Evolutionary conservation across 1,140 invertebrate species (phyloP), one percentile per base, ranked within the genome.

Genomic region (Formica exsecta): DNA sequence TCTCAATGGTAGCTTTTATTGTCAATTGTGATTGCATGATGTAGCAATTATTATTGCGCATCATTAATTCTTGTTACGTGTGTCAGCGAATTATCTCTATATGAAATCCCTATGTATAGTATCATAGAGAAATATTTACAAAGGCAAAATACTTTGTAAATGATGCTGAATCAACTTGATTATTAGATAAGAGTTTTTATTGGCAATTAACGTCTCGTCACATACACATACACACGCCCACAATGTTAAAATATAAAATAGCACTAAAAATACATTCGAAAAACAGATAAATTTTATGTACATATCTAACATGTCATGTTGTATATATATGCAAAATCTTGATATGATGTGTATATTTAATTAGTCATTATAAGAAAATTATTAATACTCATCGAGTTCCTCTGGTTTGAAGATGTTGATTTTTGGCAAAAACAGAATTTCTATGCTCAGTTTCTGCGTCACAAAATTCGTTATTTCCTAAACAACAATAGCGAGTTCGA

Each of bases 21-120:
- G 36, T 54, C 3, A 19, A 6, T 6, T 25, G 3, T 32, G 2
- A 19, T 7, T 36, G n/a, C 32, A 2, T 9, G 13, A 51, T n/a
- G 9, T 13, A 51, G 13, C 29, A 51, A 65, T 16, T 79, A 36
- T 38, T 25, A 4, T 36, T 7, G 44, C 13, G 9, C 65, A 19
- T 64, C 16, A 64, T 64, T 1, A 32, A 64, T 29, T 19, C 25
- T 64, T 44, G 9, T 25, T 44, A 44, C 3, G 38, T 1, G 2
- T 68, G 48, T 44, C 22, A 41, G 32, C 62, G 62, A 64, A 65
- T 66, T 44, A 44, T 68, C 66, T 68, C 48, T 51, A 51, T 51
- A 29, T n/a, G 7, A 1, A 41, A 2, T 70, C 16, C 0, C 48
- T n/a, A 29, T 16, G 1, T 9, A 11, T n/a, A 32, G 29, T 48